Percentiles rank a stretch among this genome's conserved stretches.
These are phyloP conservation scores for Episyrphus balteatus DNA, from an alignment of 1,140 invertebrate genomes.

Conservation along the genomic window DNA sequence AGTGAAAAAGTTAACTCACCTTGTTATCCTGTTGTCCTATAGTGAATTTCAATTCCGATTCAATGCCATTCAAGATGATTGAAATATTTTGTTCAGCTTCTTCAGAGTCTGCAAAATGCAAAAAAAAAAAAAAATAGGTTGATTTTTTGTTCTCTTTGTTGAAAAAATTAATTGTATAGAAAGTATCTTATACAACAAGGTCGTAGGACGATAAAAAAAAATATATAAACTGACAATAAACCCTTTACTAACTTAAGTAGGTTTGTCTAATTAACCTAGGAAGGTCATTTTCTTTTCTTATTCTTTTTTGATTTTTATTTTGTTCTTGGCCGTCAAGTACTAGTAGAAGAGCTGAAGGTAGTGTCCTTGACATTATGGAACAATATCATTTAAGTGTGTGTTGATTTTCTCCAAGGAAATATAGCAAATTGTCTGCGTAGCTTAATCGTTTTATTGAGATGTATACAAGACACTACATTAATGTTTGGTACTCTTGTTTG, in stretches of 20 bases:
- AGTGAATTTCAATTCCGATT: slow-evolving; percentile 76
- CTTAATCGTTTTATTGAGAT: no score
- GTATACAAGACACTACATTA: no score
- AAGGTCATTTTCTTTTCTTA: background rate
- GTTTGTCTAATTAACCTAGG: background rate
- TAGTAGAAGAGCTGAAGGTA: no score
- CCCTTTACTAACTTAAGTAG: background rate
- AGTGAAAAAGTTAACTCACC: slow-evolving; percentile 36
- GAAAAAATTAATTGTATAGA: background rate
- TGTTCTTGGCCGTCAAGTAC: no score
- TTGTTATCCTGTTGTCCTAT: slow-evolving; percentile 38
- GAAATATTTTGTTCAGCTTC: slow-evolving; percentile 69
- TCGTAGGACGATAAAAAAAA: background rate
- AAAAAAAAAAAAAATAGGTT: slow-evolving; percentile 4
- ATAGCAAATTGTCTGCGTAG: no score
- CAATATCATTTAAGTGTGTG: no score
- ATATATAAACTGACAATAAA: no score
- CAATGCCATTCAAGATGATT: slow-evolving; percentile 79
- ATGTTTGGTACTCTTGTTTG: no score
- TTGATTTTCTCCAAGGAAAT: no score
- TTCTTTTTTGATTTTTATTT: no score
- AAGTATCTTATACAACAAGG: background rate
- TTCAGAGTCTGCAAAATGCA: slow-evolving; percentile 49
- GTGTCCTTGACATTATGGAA: no score
- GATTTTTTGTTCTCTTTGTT: background rate